Base-by-base conservation (phyloP, 2,888 invertebrate species). In the Micropterix aruncella region DNA sequence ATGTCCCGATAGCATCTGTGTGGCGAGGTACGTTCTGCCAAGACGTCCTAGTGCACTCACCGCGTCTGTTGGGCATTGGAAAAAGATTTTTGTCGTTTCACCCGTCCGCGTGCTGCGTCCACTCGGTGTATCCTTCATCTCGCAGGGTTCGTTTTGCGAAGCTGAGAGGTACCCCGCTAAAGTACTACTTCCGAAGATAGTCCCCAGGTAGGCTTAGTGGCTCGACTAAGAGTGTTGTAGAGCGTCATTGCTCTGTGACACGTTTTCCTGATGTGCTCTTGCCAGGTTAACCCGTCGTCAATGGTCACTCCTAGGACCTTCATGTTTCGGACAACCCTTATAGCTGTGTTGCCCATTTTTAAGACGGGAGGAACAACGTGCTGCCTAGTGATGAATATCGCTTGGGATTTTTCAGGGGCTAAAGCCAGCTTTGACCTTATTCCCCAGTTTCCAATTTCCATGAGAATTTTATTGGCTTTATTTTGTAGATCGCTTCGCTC, bases 171-270 rank as follows among this genome's bases (percentile, higher is more conserved):
- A n/a, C n/a, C n/a, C n/a, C n/a, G n/a, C n/a, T n/a, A n/a, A n/a
- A n/a, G n/a, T n/a, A n/a, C n/a, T n/a, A n/a, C n/a, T n/a, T n/a
- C n/a, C n/a, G n/a, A n/a, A n/a, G n/a, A n/a, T n/a, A n/a, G n/a
- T n/a, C n/a, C n/a, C n/a, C n/a, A n/a, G n/a, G n/a, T n/a, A n/a
- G n/a, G n/a, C n/a, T n/a, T n/a, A n/a, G n/a, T n/a, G n/a, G n/a
- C n/a, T n/a, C n/a, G n/a, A n/a, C n/a, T n/a, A n/a, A n/a, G n/a
- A n/a, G n/a, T n/a, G n/a, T n/a, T n/a, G n/a, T n/a, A n/a, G n/a
- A n/a, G n/a, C n/a, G n/a, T n/a, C n/a, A n/a, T n/a, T n/a, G 40
- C 40, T 40, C 17, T 40, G 40, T 15, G 17, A 12, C 40, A 40
- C 16, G 40, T 17, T 16, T 4, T 17, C 12, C 12, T 40, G 16